Percentiles rank a stretch among this genome's conserved stretches.
phyloP scores from a whole-genome alignment of 2,113 vertebrate genomes.

The Anthoscopus minutus region DNA sequence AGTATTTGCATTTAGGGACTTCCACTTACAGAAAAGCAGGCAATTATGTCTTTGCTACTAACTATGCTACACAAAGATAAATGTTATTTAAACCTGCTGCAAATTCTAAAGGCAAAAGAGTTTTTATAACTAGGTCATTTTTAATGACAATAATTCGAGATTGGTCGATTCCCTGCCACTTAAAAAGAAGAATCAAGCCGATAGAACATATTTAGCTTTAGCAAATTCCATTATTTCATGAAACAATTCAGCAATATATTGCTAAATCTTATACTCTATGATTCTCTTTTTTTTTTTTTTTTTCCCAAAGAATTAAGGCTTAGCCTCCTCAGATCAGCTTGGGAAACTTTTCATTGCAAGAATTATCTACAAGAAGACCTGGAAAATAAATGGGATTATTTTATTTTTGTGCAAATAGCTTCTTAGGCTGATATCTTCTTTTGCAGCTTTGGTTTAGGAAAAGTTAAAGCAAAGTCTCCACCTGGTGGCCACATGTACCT shows the following conservation, averaged over 20 bases:
- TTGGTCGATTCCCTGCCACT: neutral
- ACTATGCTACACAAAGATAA: conserved; percentile 6
- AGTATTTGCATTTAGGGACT: conserved; percentile 23
- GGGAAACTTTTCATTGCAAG: neutral
- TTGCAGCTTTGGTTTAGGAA: neutral
- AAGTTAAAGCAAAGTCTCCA: conserved; percentile 64
- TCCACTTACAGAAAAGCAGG: neutral
- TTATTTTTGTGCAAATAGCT: conserved; percentile 33
- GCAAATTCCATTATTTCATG: neutral
- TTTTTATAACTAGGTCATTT: conserved; percentile 34
- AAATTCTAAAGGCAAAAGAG: conserved; percentile 9
- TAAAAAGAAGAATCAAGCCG: neutral
- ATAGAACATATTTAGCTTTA: neutral
- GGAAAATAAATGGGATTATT: conserved; percentile 35
- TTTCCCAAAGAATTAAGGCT: neutral
- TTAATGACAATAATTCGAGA: conserved; percentile 9
- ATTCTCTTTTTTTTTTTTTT: neutral
- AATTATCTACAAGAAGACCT: conserved; percentile 22
- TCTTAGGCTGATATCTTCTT: neutral
- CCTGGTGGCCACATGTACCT: conserved; percentile 38
- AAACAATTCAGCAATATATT: conserved; percentile 10
- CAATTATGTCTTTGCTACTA: conserved; percentile 36
- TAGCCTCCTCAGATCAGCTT: neutral
- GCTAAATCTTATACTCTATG: neutral
- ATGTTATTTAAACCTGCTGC: conserved; percentile 10